Evolutionary conservation across 2,113 vertebrate genomes (phyloP).

Genomic region (Plotosus lineatus): DNA sequence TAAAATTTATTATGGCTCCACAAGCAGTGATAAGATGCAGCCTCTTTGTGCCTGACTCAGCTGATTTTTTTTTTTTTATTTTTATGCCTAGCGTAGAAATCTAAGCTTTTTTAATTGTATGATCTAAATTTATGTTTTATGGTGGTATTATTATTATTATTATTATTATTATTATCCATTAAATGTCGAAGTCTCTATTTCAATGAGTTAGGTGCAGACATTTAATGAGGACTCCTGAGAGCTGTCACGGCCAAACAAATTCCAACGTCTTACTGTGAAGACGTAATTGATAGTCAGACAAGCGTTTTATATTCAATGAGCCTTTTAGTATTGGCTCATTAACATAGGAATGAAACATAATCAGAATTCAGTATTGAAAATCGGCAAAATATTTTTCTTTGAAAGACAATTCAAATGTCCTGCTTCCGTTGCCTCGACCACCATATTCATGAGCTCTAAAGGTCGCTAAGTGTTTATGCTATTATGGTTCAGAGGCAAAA

Average conservation of each 20-base stretch:
- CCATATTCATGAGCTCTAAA: neutral
- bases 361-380: neutral
- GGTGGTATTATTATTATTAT: neutral
- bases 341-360: neutral
- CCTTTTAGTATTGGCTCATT: neutral
- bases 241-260: neutral
- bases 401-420: neutral
- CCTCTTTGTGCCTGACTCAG: neutral
- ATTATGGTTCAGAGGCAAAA: constrained; percentile 1
- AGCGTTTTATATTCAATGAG: neutral
- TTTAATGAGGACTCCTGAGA: neutral
- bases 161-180: neutral
- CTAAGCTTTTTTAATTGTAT: neutral
- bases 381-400: neutral
- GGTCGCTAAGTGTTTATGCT: neutral
- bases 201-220: neutral
- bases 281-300: neutral
- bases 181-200: neutral
- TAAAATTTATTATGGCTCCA: neutral
- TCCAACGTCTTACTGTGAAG: neutral
- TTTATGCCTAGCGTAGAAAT: neutral
- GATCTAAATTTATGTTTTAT: neutral
- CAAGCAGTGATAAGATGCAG: neutral
- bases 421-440: neutral
- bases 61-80: too few species aligned